A percentile compares a stretch with the other conserved stretches of the same genome.
Conservation (phyloP, 2,797 vertebrate species). For the Gouania willdenowi region DNA sequence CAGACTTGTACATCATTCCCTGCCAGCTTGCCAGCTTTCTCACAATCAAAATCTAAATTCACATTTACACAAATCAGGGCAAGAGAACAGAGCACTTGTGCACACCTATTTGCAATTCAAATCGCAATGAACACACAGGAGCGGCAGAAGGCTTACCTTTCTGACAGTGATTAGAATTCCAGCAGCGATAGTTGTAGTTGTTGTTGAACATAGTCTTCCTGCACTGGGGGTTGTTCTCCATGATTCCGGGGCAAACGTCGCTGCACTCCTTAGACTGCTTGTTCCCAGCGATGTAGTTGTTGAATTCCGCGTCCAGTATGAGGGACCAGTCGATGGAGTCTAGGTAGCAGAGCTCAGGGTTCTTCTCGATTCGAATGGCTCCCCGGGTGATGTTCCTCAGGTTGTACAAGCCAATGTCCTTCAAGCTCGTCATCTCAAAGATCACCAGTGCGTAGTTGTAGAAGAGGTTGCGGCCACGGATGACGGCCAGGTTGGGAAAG, state of each 20-base stretch:
- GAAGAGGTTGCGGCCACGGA: slow-evolving; percentile 93
- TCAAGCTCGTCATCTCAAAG: slow-evolving; percentile 97
- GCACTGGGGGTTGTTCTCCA: slow-evolving; percentile 86
- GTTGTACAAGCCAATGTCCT: slow-evolving; percentile 92
- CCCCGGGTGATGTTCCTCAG: slow-evolving; percentile 94
- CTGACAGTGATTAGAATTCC: slow-evolving; percentile 95
- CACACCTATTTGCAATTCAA: slow-evolving; percentile 24
- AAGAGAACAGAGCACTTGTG: slow-evolving; percentile 11
- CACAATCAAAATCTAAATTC: slow-evolving; percentile 9
- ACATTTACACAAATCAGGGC: slow-evolving; percentile 10
- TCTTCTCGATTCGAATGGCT: slow-evolving; percentile 96
- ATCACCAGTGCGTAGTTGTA: slow-evolving; percentile 98
- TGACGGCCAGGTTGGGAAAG: slow-evolving; percentile 95
- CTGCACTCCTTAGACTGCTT: slow-evolving; percentile 95
- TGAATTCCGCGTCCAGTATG: slow-evolving; percentile 92
- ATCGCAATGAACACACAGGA: slow-evolving; percentile 7
- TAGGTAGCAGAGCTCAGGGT: slow-evolving; percentile 96
- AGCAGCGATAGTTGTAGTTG: slow-evolving; percentile 94
- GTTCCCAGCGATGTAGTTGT: slow-evolving; percentile 94
- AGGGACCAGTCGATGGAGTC: slow-evolving; percentile 97
- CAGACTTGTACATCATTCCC: slow-evolving; percentile 13
- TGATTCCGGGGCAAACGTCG: slow-evolving; percentile 91
- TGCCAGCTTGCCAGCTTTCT: background rate
- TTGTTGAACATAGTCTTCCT: slow-evolving; percentile 91
- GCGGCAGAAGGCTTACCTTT: slow-evolving; percentile 82